These are phyloP conservation scores for Prinia subflava DNA, from an alignment of 2,113 vertebrate species.

Conservation along the genomic window DNA sequence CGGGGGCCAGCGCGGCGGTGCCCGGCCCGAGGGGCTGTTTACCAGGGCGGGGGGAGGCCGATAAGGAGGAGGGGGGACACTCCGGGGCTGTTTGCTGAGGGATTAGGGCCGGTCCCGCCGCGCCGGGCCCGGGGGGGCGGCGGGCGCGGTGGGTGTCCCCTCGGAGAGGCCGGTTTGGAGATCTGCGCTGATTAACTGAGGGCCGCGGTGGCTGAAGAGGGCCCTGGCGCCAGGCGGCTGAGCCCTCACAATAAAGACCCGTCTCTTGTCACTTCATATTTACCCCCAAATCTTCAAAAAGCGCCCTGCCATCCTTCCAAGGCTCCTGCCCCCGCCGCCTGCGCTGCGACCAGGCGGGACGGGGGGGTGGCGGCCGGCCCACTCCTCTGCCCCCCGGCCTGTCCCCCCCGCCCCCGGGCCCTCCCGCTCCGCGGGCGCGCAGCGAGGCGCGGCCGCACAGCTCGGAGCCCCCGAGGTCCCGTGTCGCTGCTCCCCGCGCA, in stretches of 20 bases:
- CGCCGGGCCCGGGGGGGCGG: constrained; percentile 24
- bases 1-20: neutral
- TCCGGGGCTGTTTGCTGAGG: constrained; percentile 22
- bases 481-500: neutral
- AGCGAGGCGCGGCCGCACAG: neutral
- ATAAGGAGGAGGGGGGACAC: neutral
- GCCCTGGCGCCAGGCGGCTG: constrained; percentile 89
- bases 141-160: constrained; percentile 50
- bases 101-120: constrained; percentile 21
- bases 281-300: constrained; percentile 77
- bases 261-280: constrained; percentile 92
- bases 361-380: neutral
- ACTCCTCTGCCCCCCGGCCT: neutral
- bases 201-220: constrained; percentile 75
- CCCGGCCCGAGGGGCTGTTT: neutral
- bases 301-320: constrained; percentile 56
- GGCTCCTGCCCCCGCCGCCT: constrained; percentile 38
- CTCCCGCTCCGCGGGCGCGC: neutral
- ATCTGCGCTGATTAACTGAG: constrained; percentile 75
- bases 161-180: constrained; percentile 64
- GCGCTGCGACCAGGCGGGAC: neutral
- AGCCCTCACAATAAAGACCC: constrained; percentile 85
- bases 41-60: neutral
- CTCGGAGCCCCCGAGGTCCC: neutral
- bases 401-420: neutral